Percentiles rank a stretch among this genome's conserved stretches.
Evolutionary conservation across 2,797 vertebrate species (phyloP).

Genomic region (Ctenosaura bakeri): DNA sequence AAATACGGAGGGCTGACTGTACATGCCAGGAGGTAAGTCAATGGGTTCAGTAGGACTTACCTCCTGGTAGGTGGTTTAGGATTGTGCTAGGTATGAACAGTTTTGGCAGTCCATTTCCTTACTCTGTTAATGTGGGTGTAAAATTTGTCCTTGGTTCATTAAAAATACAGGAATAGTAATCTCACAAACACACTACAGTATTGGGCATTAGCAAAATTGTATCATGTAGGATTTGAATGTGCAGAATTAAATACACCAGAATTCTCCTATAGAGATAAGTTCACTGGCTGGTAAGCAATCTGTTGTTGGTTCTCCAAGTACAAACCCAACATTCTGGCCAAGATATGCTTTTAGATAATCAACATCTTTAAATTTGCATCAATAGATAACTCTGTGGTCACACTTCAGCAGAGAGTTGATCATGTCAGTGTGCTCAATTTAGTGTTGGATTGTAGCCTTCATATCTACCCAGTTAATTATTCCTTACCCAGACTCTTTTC

Average conservation of each 20-base stretch:
- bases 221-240: not conserved
- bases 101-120: not conserved
- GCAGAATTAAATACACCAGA: not conserved
- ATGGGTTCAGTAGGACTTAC: not conserved
- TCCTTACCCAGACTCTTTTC: slow-evolving; percentile 72
- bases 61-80: not conserved
- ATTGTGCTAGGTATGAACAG: not conserved
- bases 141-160: not conserved
- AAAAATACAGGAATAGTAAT: no score
- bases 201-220: not conserved
- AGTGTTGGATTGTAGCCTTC: not conserved
- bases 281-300: not conserved
- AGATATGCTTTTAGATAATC: not conserved
- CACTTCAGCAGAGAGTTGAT: not conserved
- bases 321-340: not conserved
- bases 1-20: no score
- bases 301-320: not conserved
- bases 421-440: not conserved
- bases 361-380: not conserved
- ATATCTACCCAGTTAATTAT: not conserved
- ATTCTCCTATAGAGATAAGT: not conserved
- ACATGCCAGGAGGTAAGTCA: not conserved
- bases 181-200: not conserved
- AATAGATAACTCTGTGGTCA: not conserved
- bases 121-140: not conserved